phyloP scores from a whole-genome alignment of 2,797 vertebrate genomes.

The Schizopygopsis pylzovi region DNA sequence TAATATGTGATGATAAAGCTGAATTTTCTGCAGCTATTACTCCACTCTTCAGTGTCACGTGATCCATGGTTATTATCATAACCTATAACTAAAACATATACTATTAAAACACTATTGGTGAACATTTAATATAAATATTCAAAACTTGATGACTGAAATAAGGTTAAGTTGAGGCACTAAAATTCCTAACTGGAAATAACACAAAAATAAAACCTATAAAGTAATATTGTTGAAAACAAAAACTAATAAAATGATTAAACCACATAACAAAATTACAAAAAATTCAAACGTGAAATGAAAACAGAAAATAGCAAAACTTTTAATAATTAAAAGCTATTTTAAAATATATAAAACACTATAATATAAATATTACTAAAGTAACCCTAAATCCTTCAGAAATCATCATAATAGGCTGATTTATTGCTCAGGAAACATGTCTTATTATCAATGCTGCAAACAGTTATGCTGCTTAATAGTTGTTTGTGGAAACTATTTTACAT shows the following conservation, averaged over 20 bases:
- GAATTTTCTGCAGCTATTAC: not conserved
- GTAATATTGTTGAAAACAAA: not conserved
- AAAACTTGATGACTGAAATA: too few relatives aligned
- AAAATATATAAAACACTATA: not conserved
- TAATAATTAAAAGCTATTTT: not conserved
- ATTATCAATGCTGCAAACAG: not conserved
- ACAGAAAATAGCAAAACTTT: not conserved
- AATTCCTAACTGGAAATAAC: too few relatives aligned
- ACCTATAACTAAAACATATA: too few relatives aligned
- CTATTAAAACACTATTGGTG: too few relatives aligned
- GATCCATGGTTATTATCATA: not conserved
- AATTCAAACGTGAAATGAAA: too few relatives aligned
- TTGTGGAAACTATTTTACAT: not conserved
- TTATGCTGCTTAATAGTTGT: not conserved
- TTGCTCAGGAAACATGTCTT: not conserved
- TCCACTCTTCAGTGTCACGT: not conserved
- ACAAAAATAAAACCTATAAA: not conserved
- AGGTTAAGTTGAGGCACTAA: too few relatives aligned
- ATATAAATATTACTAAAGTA: not conserved
- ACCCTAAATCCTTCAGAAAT: not conserved
- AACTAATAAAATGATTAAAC: not conserved
- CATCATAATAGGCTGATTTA: not conserved
- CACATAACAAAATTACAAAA: not conserved
- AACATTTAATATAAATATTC: too few relatives aligned
- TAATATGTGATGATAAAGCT: not conserved